A percentile compares a stretch with the other conserved stretches of the same genome.
phyloP scores from a whole-genome alignment of 1,140 invertebrate genomes.

The Sipha flava region DNA sequence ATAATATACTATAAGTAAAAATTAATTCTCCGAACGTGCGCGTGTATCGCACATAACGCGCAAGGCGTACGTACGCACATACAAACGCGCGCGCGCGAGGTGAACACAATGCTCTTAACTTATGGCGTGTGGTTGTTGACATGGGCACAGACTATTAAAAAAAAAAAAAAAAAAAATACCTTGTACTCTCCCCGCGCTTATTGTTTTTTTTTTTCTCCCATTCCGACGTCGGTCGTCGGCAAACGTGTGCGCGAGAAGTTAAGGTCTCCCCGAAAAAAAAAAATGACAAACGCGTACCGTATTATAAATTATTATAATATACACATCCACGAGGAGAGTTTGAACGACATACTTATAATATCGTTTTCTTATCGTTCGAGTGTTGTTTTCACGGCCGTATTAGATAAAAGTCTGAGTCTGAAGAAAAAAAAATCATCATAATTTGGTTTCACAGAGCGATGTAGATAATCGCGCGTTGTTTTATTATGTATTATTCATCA shows the following conservation, averaged over 20 bases:
- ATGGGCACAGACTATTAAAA: background rate
- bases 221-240: too few species aligned
- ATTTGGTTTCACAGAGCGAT: background rate
- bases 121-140: constrained; percentile 7
- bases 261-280: background rate
- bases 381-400: constrained; percentile 7
- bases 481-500: background rate
- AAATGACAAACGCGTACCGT: background rate
- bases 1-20: background rate
- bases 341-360: background rate
- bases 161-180: background rate
- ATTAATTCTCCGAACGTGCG: constrained; percentile 12
- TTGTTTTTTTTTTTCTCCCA: background rate
- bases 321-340: background rate
- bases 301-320: background rate
- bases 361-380: constrained; percentile 8
- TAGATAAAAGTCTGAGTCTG: background rate
- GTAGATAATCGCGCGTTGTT: background rate
- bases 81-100: background rate
- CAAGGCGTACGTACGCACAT: too few species aligned
- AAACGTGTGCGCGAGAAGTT: background rate
- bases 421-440: background rate
- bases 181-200: background rate
- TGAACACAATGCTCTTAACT: background rate
- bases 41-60: background rate